Evolutionary conservation across 1,140 invertebrate genomes (phyloP).

Genomic region (Aphelenchoides avenae): DNA sequence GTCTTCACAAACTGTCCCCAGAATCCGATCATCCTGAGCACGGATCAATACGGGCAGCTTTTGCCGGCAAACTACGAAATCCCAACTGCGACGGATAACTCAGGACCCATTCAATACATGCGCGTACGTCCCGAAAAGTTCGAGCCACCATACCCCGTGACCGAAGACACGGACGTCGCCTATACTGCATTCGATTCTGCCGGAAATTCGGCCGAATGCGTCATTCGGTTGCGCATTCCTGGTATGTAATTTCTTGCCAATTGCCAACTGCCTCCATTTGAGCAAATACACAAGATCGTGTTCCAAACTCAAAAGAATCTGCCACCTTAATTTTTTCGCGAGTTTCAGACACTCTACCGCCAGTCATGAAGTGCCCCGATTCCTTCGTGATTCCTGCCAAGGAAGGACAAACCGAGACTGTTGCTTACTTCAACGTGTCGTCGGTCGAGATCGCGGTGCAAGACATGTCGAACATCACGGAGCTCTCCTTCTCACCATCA

Average conservation of each 20-base stretch:
- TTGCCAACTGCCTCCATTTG: neutral
- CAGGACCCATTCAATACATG: slow-evolving; percentile 78
- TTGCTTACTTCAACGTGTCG: slow-evolving; percentile 87
- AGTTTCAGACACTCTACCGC: slow-evolving; percentile 76
- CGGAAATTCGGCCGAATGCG: slow-evolving; percentile 91
- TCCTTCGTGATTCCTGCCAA: slow-evolving; percentile 88
- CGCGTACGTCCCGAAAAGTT: slow-evolving; percentile 84
- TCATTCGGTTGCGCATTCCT: slow-evolving; percentile 66
- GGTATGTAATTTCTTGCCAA: slow-evolving; percentile 7
- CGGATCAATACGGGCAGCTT: slow-evolving; percentile 77
- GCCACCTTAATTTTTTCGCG: slow-evolving; percentile 22
- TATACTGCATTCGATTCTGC: slow-evolving; percentile 93
- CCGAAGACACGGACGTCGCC: slow-evolving; percentile 77
- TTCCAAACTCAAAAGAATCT: slow-evolving; percentile 2
- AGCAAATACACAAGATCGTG: neutral
- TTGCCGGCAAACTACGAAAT: slow-evolving; percentile 85
- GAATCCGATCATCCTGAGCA: slow-evolving; percentile 80
- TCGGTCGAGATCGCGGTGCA: slow-evolving; percentile 76
- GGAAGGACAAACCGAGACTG: slow-evolving; percentile 80
- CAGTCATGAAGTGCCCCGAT: slow-evolving; percentile 85
- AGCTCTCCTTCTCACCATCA: slow-evolving; percentile 73
- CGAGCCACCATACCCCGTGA: slow-evolving; percentile 76
- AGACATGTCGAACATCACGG: slow-evolving; percentile 79
- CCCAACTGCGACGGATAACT: slow-evolving; percentile 85
- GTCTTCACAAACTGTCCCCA: slow-evolving; percentile 91